phyloP scores from a whole-genome alignment of 2,888 invertebrate species.

The Lasioglossum morio region DNA sequence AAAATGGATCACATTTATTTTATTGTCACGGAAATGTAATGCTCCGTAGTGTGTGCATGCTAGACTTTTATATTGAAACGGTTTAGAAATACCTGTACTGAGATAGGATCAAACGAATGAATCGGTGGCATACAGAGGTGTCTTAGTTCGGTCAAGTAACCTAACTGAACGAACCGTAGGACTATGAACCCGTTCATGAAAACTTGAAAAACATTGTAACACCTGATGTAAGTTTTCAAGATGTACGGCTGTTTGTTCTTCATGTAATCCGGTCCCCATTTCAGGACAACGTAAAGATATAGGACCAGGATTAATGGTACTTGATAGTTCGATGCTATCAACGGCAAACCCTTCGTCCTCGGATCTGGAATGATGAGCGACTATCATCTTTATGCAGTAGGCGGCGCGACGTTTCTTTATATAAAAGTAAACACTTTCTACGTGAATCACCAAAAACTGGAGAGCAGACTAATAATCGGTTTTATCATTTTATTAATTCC shows the following conservation, averaged over 20 bases:
- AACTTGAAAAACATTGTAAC: slow-evolving; percentile 92
- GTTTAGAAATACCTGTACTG: slow-evolving; percentile 10
- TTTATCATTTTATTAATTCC: no score
- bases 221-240: slow-evolving; percentile 88
- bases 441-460: no score
- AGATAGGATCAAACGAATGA: not conserved
- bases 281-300: slow-evolving; percentile 87
- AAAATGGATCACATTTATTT: not conserved
- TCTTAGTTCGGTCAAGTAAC: slow-evolving; percentile 61
- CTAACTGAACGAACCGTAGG: slow-evolving; percentile 84
- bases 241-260: slow-evolving; percentile 88
- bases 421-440: no score
- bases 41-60: not conserved
- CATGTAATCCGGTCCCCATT: slow-evolving; percentile 90
- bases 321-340: slow-evolving; percentile 88
- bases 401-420: no score
- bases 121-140: slow-evolving; percentile 86
- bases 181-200: slow-evolving; percentile 86
- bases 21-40: not conserved
- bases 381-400: not conserved
- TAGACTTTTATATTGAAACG: not conserved
- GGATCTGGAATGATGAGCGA: slow-evolving; percentile 46
- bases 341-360: slow-evolving; percentile 83
- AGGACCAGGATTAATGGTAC: slow-evolving; percentile 85
- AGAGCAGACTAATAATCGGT: no score